Percentiles rank a stretch among this genome's conserved stretches.
These are phyloP conservation scores for Abscondita cerata DNA, from an alignment of 2,888 invertebrate genomes.

Conservation along the genomic window DNA sequence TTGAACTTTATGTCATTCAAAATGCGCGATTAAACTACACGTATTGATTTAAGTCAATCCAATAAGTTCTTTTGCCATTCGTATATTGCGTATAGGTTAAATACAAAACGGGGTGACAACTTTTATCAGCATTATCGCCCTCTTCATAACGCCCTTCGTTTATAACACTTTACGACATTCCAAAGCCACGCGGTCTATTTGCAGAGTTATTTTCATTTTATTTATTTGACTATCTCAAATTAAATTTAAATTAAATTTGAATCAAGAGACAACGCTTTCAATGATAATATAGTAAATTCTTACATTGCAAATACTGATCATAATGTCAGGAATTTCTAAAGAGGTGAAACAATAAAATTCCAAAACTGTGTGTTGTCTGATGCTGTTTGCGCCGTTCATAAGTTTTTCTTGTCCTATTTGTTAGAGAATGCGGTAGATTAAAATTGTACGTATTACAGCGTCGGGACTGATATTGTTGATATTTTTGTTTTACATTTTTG, in stretches of 20 bases:
- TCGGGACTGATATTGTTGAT: too few species aligned
- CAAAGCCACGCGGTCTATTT: constrained; percentile 20
- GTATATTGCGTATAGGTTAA: constrained; percentile 38
- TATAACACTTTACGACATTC: constrained; percentile 32
- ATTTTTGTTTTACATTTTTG: too few species aligned
- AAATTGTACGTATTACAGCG: not conserved
- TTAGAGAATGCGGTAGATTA: constrained; percentile 6
- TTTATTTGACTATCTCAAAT: constrained; percentile 9
- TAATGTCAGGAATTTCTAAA: constrained; percentile 2
- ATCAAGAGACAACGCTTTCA: constrained; percentile 1
- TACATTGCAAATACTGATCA: constrained; percentile 3
- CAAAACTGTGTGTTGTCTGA: not conserved
- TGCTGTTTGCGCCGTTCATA: not conserved
- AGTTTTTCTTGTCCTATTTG: constrained; percentile 12
- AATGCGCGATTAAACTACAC: not conserved
- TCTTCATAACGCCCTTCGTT: constrained; percentile 30
- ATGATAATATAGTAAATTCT: constrained; percentile 5
- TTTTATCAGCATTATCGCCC: constrained; percentile 36
- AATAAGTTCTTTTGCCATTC: constrained; percentile 30
- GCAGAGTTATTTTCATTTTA: constrained; percentile 10
- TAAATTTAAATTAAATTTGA: constrained; percentile 9
- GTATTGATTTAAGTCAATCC: constrained; percentile 22
- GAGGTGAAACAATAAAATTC: constrained; percentile 11
- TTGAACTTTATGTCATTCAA: not conserved
- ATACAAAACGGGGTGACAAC: constrained; percentile 40